Conservation (phyloP, 2,113 vertebrate species). For the Fulmarus glacialis region DNA sequence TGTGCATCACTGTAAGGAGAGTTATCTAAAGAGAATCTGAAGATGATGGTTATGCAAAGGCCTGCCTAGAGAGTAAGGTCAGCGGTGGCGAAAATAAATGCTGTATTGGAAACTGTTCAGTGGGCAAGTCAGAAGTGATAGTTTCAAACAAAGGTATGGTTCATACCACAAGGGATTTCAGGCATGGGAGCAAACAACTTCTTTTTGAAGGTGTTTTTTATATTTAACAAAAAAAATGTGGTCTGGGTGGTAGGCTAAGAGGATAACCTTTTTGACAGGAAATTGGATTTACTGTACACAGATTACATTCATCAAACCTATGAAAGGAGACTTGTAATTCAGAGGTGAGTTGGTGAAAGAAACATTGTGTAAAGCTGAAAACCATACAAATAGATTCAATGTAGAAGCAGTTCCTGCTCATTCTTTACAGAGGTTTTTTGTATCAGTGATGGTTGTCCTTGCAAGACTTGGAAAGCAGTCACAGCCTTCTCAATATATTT, state of each 20-base stretch:
- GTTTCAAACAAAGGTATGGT: background rate
- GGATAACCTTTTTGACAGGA: background rate
- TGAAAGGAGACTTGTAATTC: background rate
- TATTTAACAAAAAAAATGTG: background rate
- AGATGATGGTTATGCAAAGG: background rate
- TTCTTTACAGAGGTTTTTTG: background rate
- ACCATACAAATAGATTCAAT: background rate
- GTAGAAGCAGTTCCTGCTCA: background rate
- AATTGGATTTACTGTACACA: background rate
- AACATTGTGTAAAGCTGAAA: background rate
- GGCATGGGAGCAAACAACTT: background rate
- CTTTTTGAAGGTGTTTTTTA: background rate
- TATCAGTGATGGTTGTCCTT: background rate
- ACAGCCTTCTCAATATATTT: background rate
- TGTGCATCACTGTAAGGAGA: background rate
- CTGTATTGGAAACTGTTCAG: background rate
- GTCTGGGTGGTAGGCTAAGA: background rate
- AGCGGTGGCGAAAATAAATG: background rate
- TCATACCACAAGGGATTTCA: background rate
- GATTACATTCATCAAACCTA: background rate
- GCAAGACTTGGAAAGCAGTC: background rate
- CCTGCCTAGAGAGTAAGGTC: background rate
- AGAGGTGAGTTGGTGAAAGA: background rate
- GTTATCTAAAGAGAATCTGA: background rate
- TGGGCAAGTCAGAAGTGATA: background rate